Percentiles rank a stretch among this genome's conserved stretches.
phyloP scores from a whole-genome alignment of 2,113 vertebrate genomes.

The Carassius gibelio region DNA sequence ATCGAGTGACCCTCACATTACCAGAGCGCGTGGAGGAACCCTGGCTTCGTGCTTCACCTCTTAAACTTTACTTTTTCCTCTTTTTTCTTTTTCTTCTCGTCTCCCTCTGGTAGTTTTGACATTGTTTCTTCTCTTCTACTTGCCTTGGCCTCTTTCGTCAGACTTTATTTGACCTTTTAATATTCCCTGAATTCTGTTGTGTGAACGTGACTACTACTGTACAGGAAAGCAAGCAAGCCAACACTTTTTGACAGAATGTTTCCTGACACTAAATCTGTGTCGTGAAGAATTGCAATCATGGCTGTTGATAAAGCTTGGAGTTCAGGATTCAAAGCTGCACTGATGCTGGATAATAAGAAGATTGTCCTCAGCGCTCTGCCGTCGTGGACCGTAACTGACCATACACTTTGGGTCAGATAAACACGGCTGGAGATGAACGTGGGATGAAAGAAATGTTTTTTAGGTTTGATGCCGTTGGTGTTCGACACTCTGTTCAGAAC shows the following conservation, averaged over 20 bases:
- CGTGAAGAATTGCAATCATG: conserved; percentile 34
- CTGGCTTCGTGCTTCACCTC: conserved; percentile 51
- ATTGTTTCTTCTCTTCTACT: background rate
- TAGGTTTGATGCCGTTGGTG: background rate
- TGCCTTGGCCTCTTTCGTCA: background rate
- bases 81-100: background rate
- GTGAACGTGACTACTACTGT: conserved; percentile 95
- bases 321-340: conserved; percentile 54
- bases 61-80: conserved; percentile 25
- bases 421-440: background rate
- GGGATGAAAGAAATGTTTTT: background rate
- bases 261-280: conserved; percentile 40
- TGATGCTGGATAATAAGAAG: conserved; percentile 59
- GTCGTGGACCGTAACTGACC: background rate
- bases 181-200: conserved; percentile 69
- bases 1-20: conserved; percentile 66
- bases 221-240: conserved; percentile 57
- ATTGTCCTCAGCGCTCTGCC: conserved; percentile 58
- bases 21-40: conserved; percentile 60
- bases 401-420: conserved; percentile 1
- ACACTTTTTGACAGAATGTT: conserved; percentile 34
- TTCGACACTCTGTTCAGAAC: conserved; percentile 6
- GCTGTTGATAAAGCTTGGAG: conserved; percentile 22
- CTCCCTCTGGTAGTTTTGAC: conserved; percentile 22
- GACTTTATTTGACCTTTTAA: conserved; percentile 67